Base-by-base conservation (phyloP, 2,113 vertebrate genomes). In the Hippocampus barbouri region DNA sequence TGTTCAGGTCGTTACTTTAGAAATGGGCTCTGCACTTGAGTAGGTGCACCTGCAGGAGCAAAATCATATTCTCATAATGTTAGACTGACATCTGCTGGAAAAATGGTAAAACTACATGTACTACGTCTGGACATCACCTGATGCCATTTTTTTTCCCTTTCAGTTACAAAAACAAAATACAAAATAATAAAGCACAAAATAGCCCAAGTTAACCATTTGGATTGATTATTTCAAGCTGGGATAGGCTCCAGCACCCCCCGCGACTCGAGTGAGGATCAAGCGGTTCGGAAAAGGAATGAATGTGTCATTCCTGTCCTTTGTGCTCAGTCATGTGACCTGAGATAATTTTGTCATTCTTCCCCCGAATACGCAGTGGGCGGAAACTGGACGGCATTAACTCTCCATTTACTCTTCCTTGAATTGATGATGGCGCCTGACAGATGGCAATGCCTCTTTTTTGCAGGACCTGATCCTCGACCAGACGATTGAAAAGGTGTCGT, bases 401-500 rank as follows among this genome's bases (percentile, higher is more conserved):
- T 38, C 34, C 34, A 38, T 38, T 38, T 6, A 6, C 34, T 6
- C 34, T 38, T 38, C 15, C 23, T 23, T 16, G n/a, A 43, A 21
- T 3, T 65, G 30, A 38, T 21, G 38, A 41, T 38, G 0, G 1
- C 5, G 34, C 34, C 34, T 38, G 34, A 38, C 34, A 38, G 21
- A n/a, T 3, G 14, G 14, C 14, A 15, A 47, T 15, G 3, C 4
- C 41, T 66, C 23, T 27, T 4, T 25, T 79, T 51, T 61, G 16
- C 77, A 99, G 97, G 97, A 99, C 87, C 94, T 99, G 82, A 97
- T 99, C 83, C 93, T 99, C 83, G 97, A 99, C 91, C 97, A 99
- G 93, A 99, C 97, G 63, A 99, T 99, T 95, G 97, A 99, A 91
- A 99, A 99, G 88, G 97, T 99, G 84, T 99, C 97, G 20, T 99